Base-by-base conservation (phyloP, 2,888 invertebrate species). In the Xiphydria camelus region DNA sequence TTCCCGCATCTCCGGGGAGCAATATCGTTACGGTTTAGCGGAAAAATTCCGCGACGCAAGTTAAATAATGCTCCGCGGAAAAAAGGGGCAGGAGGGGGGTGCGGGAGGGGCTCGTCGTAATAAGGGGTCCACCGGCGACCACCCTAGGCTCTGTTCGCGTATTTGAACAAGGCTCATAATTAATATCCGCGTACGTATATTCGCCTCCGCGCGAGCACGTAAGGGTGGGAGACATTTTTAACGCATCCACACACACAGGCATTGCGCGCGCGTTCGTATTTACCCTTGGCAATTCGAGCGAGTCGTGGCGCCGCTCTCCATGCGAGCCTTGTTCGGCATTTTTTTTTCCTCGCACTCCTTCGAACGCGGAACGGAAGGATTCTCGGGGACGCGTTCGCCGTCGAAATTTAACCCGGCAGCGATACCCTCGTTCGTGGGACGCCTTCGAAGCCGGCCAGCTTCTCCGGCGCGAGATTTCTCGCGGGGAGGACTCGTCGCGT, bases 91-190 rank as follows among this genome's bases (percentile, higher is more conserved):
- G 47, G 36, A 39, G 49, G 12, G 15, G 23, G 23, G 42, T 35
- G 33, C 38, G 32, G 19, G 41, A 14, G 34, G 46, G 51, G 45
- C 51, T 45, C 49, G 53, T 53, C 57, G 62, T 65, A 66, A 68
- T 68, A 68, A 66, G 62, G 64, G 65, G 53, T 19, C n/a, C 58
- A 56, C 51, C 51, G 50, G 38, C 44, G 55, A 53, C 51, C 61
- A 47, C 51, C 49, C 23, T 14, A n/a, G 12, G n/a, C 55, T 64
- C 59, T 55, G 36, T 64, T 62, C 61, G 57, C 47, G 55, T 71
- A 69, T 73, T 74, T 73, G 73, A 71, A 73, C 72, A 73, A 73
- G 73, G 59, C 59, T 68, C 69, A 71, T 74, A 74, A 73, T 74
- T 74, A 74, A 74, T 74, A 73, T n/a, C n/a, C 70, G 64, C 64